Base-by-base conservation (phyloP, 2,113 vertebrate species). In the Callipepla squamata region DNA sequence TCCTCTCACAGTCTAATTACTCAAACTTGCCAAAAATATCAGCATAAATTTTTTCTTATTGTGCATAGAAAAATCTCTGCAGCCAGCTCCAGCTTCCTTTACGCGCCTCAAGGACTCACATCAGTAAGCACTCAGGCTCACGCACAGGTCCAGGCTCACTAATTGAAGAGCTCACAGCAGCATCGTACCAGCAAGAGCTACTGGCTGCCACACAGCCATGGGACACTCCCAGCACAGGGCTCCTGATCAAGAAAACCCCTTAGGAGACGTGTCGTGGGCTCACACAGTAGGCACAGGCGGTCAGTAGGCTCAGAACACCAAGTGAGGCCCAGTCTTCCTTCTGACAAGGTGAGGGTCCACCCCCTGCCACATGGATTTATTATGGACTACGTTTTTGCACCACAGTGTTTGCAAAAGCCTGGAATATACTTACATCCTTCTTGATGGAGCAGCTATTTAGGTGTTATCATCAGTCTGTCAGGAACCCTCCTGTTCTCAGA, bases 161-260 rank as follows among this genome's bases (percentile, higher is more conserved):
- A 25, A 57, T 38, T 30, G 61, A 42, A 30, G 42, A 13, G 70
- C 28, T n/a, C 38, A 38, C 58, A 28, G 17, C 14, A 17, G 63
- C 8, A 4, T 13, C 1, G 0, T 26, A 75, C 7, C n/a, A 40
- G 25, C 0, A 0, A 18, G 25, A 81, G 21, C 2, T 0, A 23
- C 21, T 8, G 26, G 26, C 45, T 48, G 22, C 23, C n/a, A 21
- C 59, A 73, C 61, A 34, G 59, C 34, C 51, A 72, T 1, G 3
- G 44, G 26, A 48, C 13, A 47, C 59, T 18, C 44, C 42, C 42
- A 42, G 17, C 44, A 83, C 73, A 47, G 5, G 5, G 67, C 59
- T 78, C 62, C 17, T 59, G 7, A n/a, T 36, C 11, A n/a, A 89
- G 44, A 53, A 22, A 28, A 10, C 55, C 21, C 22, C 78, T 63